phyloP scores from a whole-genome alignment of 1,140 invertebrate species.

The Sweltsa coloradensis region DNA sequence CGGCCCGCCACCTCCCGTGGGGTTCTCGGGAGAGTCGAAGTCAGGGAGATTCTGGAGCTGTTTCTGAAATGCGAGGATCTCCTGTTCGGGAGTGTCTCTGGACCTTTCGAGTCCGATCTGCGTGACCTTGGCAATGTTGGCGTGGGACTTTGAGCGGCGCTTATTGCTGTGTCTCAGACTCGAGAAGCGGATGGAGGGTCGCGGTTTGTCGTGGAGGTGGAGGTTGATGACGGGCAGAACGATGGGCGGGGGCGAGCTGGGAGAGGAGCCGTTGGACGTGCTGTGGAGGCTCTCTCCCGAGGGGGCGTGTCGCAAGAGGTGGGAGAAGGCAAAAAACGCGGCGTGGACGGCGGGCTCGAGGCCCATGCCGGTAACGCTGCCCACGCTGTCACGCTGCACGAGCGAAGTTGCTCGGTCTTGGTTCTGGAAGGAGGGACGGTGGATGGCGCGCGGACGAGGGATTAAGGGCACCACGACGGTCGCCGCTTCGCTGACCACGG shows the following conservation, averaged over 20 bases:
- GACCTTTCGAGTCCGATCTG: conserved; percentile 1
- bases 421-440: conserved; percentile 17
- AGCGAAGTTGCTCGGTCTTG: conserved; percentile 2
- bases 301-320: conserved; percentile 23
- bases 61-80: conserved; percentile 38
- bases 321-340: conserved; percentile 25
- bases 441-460: conserved; percentile 8
- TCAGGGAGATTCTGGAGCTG: conserved; percentile 39
- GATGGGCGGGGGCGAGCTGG: conserved; percentile 12
- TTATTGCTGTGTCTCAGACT: conserved; percentile 24
- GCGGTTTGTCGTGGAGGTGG: conserved; percentile 19
- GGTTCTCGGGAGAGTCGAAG: conserved; percentile 28
- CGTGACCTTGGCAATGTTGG: conserved; percentile 26
- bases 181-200: conserved; percentile 23
- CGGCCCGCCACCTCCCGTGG: conserved; percentile 8
- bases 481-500: conserved; percentile 4
- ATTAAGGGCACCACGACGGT: conserved; percentile 1
- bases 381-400: conserved; percentile 19
- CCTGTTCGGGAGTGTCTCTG: conserved; percentile 32
- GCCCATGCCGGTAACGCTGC: conserved; percentile 22
- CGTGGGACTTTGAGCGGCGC: conserved; percentile 26
- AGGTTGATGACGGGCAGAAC: conserved; percentile 17
- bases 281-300: conserved; percentile 23
- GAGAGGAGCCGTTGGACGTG: not conserved
- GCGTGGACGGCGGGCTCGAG: conserved; percentile 26